Percentiles rank a stretch among this genome's conserved stretches.
These are phyloP conservation scores for Boloria euphrosyne DNA, from an alignment of 2,888 invertebrate species.

Conservation along the genomic window DNA sequence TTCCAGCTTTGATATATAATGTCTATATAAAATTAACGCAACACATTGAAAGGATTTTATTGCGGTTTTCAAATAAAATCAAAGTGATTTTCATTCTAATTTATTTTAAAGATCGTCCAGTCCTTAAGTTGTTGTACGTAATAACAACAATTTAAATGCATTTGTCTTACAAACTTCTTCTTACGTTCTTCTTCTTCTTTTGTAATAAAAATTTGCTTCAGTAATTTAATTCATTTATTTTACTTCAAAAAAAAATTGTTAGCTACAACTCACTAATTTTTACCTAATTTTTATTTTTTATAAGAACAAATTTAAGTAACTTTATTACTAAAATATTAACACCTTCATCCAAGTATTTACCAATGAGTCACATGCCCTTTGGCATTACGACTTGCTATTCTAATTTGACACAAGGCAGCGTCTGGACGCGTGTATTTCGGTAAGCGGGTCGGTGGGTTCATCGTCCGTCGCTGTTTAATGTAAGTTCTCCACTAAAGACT, in stretches of 20 bases:
- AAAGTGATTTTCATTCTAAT: not conserved
- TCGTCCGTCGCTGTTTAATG: slow-evolving; percentile 76
- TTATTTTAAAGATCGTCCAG: not conserved
- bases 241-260: too few species aligned
- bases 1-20: slow-evolving; percentile 34
- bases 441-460: slow-evolving; percentile 77
- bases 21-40: slow-evolving; percentile 48
- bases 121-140: not conserved
- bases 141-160: too few species aligned
- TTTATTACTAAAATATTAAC: not conserved
- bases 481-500: slow-evolving; percentile 42
- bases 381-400: slow-evolving; percentile 27
- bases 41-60: slow-evolving; percentile 47
- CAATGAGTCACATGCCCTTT: slow-evolving; percentile 27
- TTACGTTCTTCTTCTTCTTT: too few species aligned
- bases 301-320: not conserved
- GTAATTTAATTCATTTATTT: too few species aligned
- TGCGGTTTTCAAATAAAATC: slow-evolving; percentile 23
- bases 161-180: too few species aligned
- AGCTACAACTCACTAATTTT: too few species aligned
- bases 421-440: slow-evolving; percentile 65
- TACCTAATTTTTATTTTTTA: too few species aligned
- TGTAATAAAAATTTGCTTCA: too few species aligned
- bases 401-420: slow-evolving; percentile 27
- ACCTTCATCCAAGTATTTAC: slow-evolving; percentile 6